Evolutionary conservation across 2,888 invertebrate species (phyloP).

Genomic region (Drosophila leonis): DNA sequence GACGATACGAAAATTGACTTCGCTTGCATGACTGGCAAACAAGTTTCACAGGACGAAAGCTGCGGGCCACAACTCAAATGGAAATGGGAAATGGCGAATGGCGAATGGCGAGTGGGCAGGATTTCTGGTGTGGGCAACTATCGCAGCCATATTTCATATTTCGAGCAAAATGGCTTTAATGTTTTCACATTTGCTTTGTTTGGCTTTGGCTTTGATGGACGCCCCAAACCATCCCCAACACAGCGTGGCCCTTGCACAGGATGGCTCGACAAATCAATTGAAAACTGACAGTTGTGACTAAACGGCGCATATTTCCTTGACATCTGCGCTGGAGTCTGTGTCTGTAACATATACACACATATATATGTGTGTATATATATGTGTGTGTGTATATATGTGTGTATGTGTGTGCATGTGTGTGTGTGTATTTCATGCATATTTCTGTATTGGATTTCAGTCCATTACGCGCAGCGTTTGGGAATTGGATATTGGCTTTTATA

Average conservation of each 20-base stretch:
- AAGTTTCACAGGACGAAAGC: conserved; percentile 59
- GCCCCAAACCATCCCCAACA: neutral
- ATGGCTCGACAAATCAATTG: conserved; percentile 77
- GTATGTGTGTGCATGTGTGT: conserved; percentile 24
- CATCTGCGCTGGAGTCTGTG: conserved; percentile 71
- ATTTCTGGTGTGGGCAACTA: conserved; percentile 49
- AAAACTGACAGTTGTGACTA: conserved; percentile 81
- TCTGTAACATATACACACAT: conserved; percentile 10
- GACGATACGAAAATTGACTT: conserved; percentile 75
- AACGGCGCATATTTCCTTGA: conserved; percentile 80
- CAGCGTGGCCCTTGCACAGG: conserved; percentile 28
- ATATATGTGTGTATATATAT: neutral
- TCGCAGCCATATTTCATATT: conserved; percentile 66
- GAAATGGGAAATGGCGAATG: conserved; percentile 46
- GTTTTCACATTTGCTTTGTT: conserved; percentile 81
- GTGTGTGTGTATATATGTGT: conserved; percentile 10
- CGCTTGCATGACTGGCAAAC: conserved; percentile 76
- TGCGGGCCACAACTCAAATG: conserved; percentile 58
- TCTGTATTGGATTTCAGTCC: conserved; percentile 81
- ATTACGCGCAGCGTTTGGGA: conserved; percentile 75
- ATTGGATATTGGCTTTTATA: conserved; percentile 80
- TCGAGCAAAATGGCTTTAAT: conserved; percentile 74
- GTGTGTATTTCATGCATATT: conserved; percentile 76
- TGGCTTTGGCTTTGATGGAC: conserved; percentile 69
- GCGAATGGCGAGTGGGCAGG: conserved; percentile 19